Evolutionary conservation across 2,113 vertebrate genomes (phyloP).

Genomic region (Hemichromis elongatus): DNA sequence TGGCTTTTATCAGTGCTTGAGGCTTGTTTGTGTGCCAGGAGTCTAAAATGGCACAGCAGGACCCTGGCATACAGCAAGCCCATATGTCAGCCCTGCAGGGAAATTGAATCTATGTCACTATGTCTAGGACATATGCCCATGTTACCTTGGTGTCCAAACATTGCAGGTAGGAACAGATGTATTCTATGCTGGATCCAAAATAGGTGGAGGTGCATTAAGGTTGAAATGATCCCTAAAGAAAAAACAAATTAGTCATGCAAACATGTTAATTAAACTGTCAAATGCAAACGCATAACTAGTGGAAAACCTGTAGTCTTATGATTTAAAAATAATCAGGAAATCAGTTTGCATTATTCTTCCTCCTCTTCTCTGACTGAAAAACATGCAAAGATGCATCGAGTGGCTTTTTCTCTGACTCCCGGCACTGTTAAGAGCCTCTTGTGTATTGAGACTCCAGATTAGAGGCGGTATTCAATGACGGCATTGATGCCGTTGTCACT

Average conservation of each 20-base stretch:
- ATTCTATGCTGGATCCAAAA: constrained; percentile 90
- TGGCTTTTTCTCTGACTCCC: background rate
- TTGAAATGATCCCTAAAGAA: constrained; percentile 83
- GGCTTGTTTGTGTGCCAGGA: constrained; percentile 13
- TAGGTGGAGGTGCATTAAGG: constrained; percentile 84
- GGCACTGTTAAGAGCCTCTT: constrained; percentile 24
- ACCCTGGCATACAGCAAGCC: constrained; percentile 28
- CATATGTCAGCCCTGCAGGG: constrained; percentile 49
- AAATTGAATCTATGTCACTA: constrained; percentile 32
- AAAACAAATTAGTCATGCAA: constrained; percentile 23
- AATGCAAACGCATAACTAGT: background rate
- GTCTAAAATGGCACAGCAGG: constrained; percentile 45
- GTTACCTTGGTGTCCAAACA: constrained; percentile 84
- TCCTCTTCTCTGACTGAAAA: background rate
- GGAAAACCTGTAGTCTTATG: background rate
- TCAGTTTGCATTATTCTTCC: background rate
- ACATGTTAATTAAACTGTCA: constrained; percentile 27
- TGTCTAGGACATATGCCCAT: constrained; percentile 29
- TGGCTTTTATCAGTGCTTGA: background rate
- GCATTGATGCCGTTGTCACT: constrained; percentile 35
- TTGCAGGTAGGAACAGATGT: constrained; percentile 91
- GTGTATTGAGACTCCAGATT: constrained; percentile 30
- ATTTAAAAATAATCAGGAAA: background rate
- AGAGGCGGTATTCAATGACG: constrained; percentile 43
- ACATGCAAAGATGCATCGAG: background rate